phyloP scores from a whole-genome alignment of 2,113 vertebrate species.

The Numenius arquata region DNA sequence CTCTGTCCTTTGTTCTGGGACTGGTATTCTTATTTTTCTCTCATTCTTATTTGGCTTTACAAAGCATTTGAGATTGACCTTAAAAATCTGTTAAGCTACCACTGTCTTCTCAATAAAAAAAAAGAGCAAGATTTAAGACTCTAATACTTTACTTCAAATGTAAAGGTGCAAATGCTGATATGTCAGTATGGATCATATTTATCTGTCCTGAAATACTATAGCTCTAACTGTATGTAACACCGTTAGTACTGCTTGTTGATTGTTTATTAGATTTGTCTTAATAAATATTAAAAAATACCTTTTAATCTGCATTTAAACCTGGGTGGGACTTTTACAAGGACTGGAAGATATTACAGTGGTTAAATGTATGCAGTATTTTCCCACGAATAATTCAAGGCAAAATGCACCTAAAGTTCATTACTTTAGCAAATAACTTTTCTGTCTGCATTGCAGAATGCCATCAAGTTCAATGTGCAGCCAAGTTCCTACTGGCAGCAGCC shows the following conservation, averaged over 20 bases:
- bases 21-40: background rate
- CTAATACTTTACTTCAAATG: background rate
- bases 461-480: background rate
- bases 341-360: background rate
- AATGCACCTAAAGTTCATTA: background rate
- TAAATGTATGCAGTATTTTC: background rate
- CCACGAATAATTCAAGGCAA: background rate
- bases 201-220: background rate
- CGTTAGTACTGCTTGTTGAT: background rate
- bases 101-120: background rate
- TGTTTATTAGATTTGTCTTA: background rate
- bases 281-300: background rate
- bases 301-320: background rate
- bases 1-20: background rate
- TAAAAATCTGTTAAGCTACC: background rate
- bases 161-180: background rate
- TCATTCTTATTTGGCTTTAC: background rate
- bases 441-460: background rate
- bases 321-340: background rate
- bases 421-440: background rate
- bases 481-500: background rate
- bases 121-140: background rate
- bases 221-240: background rate
- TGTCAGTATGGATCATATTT: background rate
- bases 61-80: background rate